Base-by-base conservation (phyloP, 2,888 invertebrate species). In the Cephus nigrinus region DNA sequence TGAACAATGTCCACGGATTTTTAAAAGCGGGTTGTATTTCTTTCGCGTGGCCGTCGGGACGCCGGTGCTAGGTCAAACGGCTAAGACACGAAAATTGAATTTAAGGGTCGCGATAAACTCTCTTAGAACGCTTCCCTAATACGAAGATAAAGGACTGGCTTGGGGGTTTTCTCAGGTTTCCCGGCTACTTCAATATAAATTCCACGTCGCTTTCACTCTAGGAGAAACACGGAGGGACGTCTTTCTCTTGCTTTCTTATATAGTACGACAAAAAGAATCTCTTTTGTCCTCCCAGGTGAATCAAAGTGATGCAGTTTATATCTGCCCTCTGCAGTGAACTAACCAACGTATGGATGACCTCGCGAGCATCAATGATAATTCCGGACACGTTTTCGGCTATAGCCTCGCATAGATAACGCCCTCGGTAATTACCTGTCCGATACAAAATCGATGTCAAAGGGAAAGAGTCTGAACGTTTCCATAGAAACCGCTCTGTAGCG, bases 381-480 rank as follows among this genome's bases (percentile, higher is more conserved):
- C 86, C 81, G 68, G 76, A 79, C 88, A 87, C 87, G 88, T 85
- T 79, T 55, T 78, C 76, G 75, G 77, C 80, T 79, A 83, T 86
- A 82, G 84, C 81, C 78, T 82, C 83, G 81, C 84, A 84, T 85
- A 82, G 82, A 85, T 86, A 83, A 82, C 82, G 81, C 81, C 80
- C 84, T 82, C 83, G 81, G 84, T 87, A 88, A 90, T 90, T 88
- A 88, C 86, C 87, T 85, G 88, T 87, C 87, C 85, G 83, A 86
- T 84, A 84, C 86, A 88, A 89, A 88, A 87, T 88, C 86, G 86
- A 88, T 89, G 85, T 85, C 83, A 83, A 82, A 77, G 73, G 81
- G 80, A 84, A 85, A 80, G 84, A 81, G 83, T 80, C 79, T 78
- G 77, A 68, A 82, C 81, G 85, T 85, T 71, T 12, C 71, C 71